Conservation (phyloP, 2,888 invertebrate genomes). For the Laspeyria flexula region DNA sequence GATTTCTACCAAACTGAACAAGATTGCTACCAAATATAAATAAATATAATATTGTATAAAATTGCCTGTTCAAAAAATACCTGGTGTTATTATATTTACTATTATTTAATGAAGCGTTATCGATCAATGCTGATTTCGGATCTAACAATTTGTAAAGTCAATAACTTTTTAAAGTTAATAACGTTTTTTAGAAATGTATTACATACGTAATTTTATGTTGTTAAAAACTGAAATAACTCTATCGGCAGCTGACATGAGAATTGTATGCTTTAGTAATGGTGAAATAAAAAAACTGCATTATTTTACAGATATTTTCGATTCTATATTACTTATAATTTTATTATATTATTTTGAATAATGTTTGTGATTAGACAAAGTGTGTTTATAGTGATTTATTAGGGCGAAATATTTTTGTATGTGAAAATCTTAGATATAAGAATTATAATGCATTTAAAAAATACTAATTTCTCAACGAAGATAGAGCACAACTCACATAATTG, state of each 20-base stretch:
- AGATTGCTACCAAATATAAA: too few relatives aligned
- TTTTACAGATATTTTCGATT: slow-evolving; percentile 42
- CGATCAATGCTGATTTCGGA: slow-evolving; percentile 23
- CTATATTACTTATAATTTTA: slow-evolving; percentile 44
- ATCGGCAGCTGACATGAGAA: slow-evolving; percentile 53
- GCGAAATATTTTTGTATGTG: slow-evolving; percentile 83
- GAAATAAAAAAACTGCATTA: slow-evolving; percentile 28
- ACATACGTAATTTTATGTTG: slow-evolving; percentile 31
- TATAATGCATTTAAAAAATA: slow-evolving; percentile 70
- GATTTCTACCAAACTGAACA: too few relatives aligned
- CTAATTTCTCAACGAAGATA: slow-evolving; percentile 51
- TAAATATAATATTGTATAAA: too few relatives aligned
- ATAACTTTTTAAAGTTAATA: slow-evolving; percentile 24
- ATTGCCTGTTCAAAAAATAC: background rate
- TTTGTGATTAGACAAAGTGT: slow-evolving; percentile 64
- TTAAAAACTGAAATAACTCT: slow-evolving; percentile 27
- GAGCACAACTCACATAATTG: slow-evolving; percentile 39
- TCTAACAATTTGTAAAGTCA: slow-evolving; percentile 33
- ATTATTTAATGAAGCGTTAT: slow-evolving; percentile 22
- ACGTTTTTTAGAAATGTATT: slow-evolving; percentile 38
- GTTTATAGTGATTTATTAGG: slow-evolving; percentile 77
- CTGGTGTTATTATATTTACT: background rate
- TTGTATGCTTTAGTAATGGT: slow-evolving; percentile 44
- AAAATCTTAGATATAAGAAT: slow-evolving; percentile 69
- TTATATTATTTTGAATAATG: slow-evolving; percentile 51